phyloP scores from a whole-genome alignment of 1,140 invertebrate genomes.

The Drosophila busckii region DNA sequence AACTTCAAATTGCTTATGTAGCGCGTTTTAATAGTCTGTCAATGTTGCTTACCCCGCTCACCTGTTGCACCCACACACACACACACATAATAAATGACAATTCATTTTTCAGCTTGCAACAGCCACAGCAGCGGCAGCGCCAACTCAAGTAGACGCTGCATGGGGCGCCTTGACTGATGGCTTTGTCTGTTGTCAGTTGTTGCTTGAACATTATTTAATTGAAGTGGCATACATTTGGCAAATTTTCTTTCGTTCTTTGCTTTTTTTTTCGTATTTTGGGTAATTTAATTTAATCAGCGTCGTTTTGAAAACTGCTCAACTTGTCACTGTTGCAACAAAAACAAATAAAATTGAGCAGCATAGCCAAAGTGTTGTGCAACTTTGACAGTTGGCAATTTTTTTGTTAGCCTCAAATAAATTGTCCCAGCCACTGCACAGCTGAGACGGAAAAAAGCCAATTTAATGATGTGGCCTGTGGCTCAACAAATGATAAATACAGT shows the following conservation, averaged over 20 bases:
- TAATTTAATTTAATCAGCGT: slow-evolving; percentile 60
- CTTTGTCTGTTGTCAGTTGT: slow-evolving; percentile 47
- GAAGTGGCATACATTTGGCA: slow-evolving; percentile 32
- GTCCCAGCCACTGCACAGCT: too few relatives aligned
- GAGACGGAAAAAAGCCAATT: too few relatives aligned
- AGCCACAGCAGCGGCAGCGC: too few relatives aligned
- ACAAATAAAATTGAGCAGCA: slow-evolving; percentile 29
- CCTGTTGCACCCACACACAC: slow-evolving; percentile 25
- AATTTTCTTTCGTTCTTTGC: slow-evolving; percentile 41
- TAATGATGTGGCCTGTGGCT: too few relatives aligned
- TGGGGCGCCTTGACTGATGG: slow-evolving; percentile 27
- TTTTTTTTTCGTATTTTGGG: neutral
- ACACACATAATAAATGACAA: slow-evolving; percentile 51
- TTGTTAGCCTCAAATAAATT: too few relatives aligned
- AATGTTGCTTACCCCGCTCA: neutral
- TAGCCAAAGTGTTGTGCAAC: slow-evolving; percentile 17
- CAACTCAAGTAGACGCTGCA: neutral
- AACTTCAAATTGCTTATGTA: slow-evolving; percentile 46
- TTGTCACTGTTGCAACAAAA: slow-evolving; percentile 36
- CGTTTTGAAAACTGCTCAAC: slow-evolving; percentile 17
- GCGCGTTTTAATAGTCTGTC: slow-evolving; percentile 47
- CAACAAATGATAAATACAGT: too few relatives aligned
- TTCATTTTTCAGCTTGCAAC: slow-evolving; percentile 48
- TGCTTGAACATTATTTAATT: slow-evolving; percentile 47
- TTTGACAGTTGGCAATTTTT: slow-evolving; percentile 16